These are phyloP conservation scores for Maniola jurtina DNA, from an alignment of 1,140 invertebrate genomes.

Conservation along the genomic window DNA sequence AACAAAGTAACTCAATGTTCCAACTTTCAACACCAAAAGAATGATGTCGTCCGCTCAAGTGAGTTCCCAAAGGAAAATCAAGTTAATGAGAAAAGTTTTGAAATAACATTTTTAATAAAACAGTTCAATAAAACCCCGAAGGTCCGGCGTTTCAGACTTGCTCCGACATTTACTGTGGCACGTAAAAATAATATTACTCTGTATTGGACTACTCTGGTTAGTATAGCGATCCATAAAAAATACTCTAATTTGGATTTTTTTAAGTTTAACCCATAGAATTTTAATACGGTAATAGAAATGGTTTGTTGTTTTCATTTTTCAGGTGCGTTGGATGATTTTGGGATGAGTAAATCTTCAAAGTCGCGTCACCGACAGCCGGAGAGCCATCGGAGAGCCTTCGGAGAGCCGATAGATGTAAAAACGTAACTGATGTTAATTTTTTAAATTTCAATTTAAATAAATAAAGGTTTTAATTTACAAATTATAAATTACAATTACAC, in stretches of 20 bases:
- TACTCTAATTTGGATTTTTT: not conserved
- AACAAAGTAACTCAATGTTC: not conserved
- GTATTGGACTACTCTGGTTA: conserved; percentile 1
- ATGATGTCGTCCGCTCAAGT: not conserved
- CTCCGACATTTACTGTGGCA: not conserved
- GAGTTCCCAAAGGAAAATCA: conserved; percentile 8
- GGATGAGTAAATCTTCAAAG: too few relatives aligned
- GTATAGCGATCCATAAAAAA: not conserved
- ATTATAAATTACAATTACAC: too few relatives aligned
- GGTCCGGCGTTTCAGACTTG: not conserved
- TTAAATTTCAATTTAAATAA: too few relatives aligned
- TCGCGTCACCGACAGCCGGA: too few relatives aligned
- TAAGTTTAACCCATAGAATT: not conserved
- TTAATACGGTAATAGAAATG: too few relatives aligned
- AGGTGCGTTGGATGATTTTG: too few relatives aligned
- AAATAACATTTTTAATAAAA: conserved; percentile 9
- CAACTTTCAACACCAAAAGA: conserved; percentile 1
- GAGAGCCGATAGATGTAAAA: too few relatives aligned
- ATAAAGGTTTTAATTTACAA: too few relatives aligned
- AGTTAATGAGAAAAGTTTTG: conserved; percentile 9
- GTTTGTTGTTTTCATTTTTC: too few relatives aligned
- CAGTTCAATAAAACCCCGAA: not conserved
- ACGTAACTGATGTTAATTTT: too few relatives aligned
- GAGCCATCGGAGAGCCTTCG: too few relatives aligned
- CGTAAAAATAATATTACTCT: conserved; percentile 4